Evolutionary conservation across 2,113 vertebrate genomes (phyloP), one percentile per base, ranked within the genome.

Genomic region (Aramus guarauna): DNA sequence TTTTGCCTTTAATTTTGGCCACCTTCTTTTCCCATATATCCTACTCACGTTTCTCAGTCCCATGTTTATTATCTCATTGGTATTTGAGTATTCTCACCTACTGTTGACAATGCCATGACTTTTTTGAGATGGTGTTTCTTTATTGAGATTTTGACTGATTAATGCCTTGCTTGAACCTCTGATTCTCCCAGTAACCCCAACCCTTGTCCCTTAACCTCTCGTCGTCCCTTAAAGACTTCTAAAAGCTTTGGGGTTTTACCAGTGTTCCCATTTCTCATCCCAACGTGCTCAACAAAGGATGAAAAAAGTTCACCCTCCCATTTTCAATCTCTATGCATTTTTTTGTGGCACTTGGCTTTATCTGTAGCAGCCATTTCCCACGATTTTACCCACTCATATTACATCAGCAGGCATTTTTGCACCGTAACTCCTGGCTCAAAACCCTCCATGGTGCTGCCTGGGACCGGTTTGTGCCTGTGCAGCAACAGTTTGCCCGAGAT

Each of bases 401-500:
- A 58, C 2, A 21, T n/a, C 24, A 47, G 24, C 9, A 30, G 52
- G 53, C 11, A 2, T 24, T 60, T 15, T 19, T 74, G 47, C 37
- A 6, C 9, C 8, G 16, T 21, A 12, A 27, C 3, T 2, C 48
- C 15, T 15, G 29, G 45, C 37, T 55, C 76, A 19, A n/a, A 48
- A 8, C 24, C 36, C 41, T 32, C 4, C 16, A 1, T 27, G 50
- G 9, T 24, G 20, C 30, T 17, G 41, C 7, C 13, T 27, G 12
- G 8, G 22, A 32, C 22, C 0, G 2, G 15, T 12, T 9, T 6
- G 32, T 48, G 10, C 36, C 29, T 3, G 2, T 52, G 52, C 36
- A 64, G 34, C 27, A 47, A 18, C 37, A 19, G 7, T 37, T 66
- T 66, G 67, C 26, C 52, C 4, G 11, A 74, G 45, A 19, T 11